Evolutionary conservation across 2,113 vertebrate genomes (phyloP).

Genomic region (Amblyopsis rosae): DNA sequence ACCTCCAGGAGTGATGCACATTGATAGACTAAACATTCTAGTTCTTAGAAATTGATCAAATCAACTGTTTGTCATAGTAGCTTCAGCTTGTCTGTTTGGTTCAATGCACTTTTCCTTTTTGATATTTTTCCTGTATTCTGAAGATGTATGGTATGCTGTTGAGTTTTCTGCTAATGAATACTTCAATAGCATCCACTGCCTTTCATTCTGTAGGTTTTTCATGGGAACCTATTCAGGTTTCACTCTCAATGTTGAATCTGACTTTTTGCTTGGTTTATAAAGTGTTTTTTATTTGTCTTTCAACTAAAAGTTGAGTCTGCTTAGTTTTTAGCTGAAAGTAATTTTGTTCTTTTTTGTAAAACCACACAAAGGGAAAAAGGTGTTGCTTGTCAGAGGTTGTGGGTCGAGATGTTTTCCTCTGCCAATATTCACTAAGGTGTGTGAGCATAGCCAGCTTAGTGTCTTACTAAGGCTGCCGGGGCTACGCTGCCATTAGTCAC

Average conservation of each 20-base stretch:
- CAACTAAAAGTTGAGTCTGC: conserved; percentile 15
- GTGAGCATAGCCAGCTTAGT: not conserved
- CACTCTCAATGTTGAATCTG: not conserved
- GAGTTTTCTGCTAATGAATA: conserved; percentile 24
- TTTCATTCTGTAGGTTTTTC: conserved; percentile 33
- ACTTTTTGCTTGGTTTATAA: conserved; percentile 16
- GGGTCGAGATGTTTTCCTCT: conserved; percentile 2
- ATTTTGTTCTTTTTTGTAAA: not conserved
- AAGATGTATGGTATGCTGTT: conserved; percentile 12
- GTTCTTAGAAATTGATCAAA: not conserved
- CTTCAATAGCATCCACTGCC: conserved; percentile 9
- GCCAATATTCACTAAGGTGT: not conserved
- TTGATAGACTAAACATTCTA: conserved; percentile 1
- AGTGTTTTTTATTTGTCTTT: conserved; percentile 25
- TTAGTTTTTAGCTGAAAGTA: not conserved
- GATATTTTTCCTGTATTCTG: conserved; percentile 8
- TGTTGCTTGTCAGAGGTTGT: conserved; percentile 3
- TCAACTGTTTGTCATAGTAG: not conserved
- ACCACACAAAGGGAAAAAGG: not conserved
- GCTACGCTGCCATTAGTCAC: not conserved
- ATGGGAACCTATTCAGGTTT: conserved; percentile 5
- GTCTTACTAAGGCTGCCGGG: not conserved
- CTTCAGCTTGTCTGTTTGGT: not conserved
- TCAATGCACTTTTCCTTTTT: not conserved
- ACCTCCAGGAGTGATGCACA: not conserved